Evolutionary conservation across 2,797 vertebrate species (phyloP).

Genomic region (Sebastes elongatus): DNA sequence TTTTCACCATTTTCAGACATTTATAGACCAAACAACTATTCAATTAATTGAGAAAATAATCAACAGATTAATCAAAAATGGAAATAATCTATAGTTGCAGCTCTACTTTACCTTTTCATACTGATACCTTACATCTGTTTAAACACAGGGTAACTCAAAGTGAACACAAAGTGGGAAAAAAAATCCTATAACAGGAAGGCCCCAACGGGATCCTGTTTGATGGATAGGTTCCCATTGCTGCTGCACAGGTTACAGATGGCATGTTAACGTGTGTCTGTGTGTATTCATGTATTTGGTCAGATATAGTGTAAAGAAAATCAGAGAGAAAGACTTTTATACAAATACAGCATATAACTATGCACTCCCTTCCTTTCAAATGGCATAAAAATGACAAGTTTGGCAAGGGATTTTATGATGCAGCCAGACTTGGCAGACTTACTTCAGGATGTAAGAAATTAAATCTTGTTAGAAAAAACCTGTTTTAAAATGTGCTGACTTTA

Average conservation of each 20-base stretch:
- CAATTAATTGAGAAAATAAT: no score
- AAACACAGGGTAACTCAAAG: neutral
- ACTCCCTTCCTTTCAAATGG: slow-evolving; percentile 8
- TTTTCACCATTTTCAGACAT: no score
- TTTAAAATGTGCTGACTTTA: slow-evolving; percentile 20
- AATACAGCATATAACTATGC: neutral
- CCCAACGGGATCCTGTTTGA: slow-evolving; percentile 65
- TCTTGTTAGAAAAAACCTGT: slow-evolving; percentile 35
- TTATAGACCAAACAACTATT: no score
- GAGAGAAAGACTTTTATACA: slow-evolving; percentile 2
- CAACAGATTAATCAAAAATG: no score
- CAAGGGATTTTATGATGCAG: slow-evolving; percentile 35
- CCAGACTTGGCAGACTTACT: slow-evolving; percentile 32
- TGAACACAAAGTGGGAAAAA: slow-evolving; percentile 22
- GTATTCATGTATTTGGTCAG: slow-evolving; percentile 1
- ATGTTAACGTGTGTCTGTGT: slow-evolving; percentile 15
- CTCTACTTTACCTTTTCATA: no score
- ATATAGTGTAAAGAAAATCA: neutral
- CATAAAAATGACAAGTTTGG: slow-evolving; percentile 27
- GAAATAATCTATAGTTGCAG: rapidly evolving
- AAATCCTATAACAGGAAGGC: slow-evolving; percentile 56
- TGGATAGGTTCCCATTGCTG: slow-evolving; percentile 80
- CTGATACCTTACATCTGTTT: slow-evolving; percentile 3
- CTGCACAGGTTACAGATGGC: slow-evolving; percentile 61
- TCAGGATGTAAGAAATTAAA: slow-evolving; percentile 50